A percentile compares a stretch with the other conserved stretches of the same genome.
Conservation (phyloP, 2,113 vertebrate genomes). For the Cephalopholis sonnerati region DNA sequence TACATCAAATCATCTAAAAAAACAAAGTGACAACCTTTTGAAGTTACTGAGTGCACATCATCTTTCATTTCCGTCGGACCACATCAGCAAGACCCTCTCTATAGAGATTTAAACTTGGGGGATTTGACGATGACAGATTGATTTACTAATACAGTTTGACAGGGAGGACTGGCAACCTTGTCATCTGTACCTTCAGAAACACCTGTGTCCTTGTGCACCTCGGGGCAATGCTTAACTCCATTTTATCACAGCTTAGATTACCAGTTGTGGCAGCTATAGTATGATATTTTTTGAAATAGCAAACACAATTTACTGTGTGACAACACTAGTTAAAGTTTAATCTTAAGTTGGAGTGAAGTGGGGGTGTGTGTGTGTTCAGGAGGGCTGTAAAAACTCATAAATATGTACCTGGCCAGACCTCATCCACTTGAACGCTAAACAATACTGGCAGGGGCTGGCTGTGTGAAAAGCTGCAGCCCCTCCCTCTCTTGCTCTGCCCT, state of each 20-base stretch:
- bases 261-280: conserved; percentile 60
- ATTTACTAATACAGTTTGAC: conserved; percentile 83
- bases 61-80: conserved; percentile 74
- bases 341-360: conserved; percentile 51
- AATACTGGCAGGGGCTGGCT: conserved; percentile 48
- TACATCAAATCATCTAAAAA: conserved; percentile 60
- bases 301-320: conserved; percentile 75
- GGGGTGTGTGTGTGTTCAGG: not conserved
- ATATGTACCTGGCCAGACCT: conserved; percentile 55
- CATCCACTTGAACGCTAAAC: conserved; percentile 46
- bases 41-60: conserved; percentile 68
- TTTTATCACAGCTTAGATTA: conserved; percentile 75
- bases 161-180: conserved; percentile 75
- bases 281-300: conserved; percentile 66
- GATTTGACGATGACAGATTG: conserved; percentile 79
- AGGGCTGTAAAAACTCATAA: conserved; percentile 51
- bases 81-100: conserved; percentile 59
- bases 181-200: conserved; percentile 77
- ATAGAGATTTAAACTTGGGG: conserved; percentile 69
- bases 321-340: conserved; percentile 77
- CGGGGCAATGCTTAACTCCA: conserved; percentile 57
- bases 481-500: not conserved
- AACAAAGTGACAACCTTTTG: conserved; percentile 72
- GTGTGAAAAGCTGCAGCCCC: conserved; percentile 44
- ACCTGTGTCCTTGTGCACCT: conserved; percentile 82